Percentiles rank a stretch among this genome's conserved stretches.
Evolutionary conservation across 2,113 vertebrate species (phyloP).

Genomic region (Lucifuga dentata): DNA sequence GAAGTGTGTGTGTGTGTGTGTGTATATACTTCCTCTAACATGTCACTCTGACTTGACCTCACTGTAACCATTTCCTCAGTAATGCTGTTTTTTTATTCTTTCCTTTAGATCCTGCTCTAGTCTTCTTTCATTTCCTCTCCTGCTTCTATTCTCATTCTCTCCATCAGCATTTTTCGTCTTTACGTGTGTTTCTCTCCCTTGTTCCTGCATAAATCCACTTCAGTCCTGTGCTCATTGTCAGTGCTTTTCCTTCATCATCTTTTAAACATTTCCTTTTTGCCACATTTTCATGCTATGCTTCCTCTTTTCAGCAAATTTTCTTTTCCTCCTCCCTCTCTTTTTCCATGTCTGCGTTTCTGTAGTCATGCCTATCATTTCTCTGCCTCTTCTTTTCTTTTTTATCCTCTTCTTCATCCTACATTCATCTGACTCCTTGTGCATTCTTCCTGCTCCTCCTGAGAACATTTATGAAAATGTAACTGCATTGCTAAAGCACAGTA

Average conservation of each 20-base stretch:
- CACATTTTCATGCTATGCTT: not conserved
- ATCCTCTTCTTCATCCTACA: not conserved
- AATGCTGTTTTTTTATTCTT: no score
- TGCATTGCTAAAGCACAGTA: conserved; percentile 51
- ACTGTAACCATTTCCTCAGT: no score
- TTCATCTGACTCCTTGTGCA: not conserved
- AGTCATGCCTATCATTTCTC: not conserved
- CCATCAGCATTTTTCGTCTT: no score
- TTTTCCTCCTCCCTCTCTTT: not conserved
- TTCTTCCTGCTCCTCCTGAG: not conserved
- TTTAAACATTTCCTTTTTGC: not conserved
- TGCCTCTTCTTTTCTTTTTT: not conserved
- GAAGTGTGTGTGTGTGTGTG: not conserved
- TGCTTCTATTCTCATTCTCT: no score
- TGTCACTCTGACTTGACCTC: not conserved
- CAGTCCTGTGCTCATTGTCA: not conserved
- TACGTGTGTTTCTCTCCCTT: no score
- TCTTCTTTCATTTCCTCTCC: no score
- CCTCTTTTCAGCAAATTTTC: not conserved
- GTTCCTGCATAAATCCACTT: not conserved
- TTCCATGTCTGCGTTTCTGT: not conserved
- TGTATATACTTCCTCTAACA: not conserved
- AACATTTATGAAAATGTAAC: conserved; percentile 35
- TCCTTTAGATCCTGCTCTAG: no score
- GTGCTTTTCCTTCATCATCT: not conserved